Conservation (phyloP, 2,888 invertebrate genomes). For the Pollenia amentaria region DNA sequence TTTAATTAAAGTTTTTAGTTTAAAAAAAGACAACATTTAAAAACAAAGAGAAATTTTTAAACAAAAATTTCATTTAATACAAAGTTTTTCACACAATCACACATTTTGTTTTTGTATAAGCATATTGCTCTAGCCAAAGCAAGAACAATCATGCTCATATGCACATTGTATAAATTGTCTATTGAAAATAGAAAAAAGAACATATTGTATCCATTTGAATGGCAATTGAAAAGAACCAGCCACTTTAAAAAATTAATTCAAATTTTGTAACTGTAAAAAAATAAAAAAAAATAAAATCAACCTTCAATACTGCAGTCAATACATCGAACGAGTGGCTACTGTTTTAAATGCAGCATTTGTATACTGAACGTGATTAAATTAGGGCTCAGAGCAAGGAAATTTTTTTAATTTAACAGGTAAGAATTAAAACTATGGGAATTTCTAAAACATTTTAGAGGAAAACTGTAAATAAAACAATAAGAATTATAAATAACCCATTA, state of each 20-base stretch:
- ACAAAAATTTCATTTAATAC: conserved; percentile 23
- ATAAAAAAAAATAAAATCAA: conserved; percentile 9
- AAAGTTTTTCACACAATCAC: neutral
- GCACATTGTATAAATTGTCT: neutral
- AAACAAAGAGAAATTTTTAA: conserved; percentile 26
- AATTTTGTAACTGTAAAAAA: conserved; percentile 23
- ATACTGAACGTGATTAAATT: conserved; percentile 36
- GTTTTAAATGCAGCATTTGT: conserved; percentile 34
- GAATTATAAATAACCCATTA: too few species aligned
- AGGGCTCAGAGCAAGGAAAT: neutral
- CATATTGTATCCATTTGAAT: conserved; percentile 40
- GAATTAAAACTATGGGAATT: neutral
- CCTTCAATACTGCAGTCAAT: conserved; percentile 5
- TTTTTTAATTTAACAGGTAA: neutral
- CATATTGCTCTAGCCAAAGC: neutral
- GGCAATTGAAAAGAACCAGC: conserved; percentile 51
- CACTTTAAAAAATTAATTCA: conserved; percentile 54
- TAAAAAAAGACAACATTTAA: neutral
- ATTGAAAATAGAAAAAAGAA: conserved; percentile 3
- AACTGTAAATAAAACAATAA: neutral
- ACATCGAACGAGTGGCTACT: neutral
- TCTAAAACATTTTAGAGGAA: neutral
- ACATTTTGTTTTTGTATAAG: neutral
- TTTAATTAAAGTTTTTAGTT: conserved; percentile 47
- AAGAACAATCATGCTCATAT: neutral